Conservation (phyloP, 1,140 invertebrate genomes). For the Drosophila tani region DNA sequence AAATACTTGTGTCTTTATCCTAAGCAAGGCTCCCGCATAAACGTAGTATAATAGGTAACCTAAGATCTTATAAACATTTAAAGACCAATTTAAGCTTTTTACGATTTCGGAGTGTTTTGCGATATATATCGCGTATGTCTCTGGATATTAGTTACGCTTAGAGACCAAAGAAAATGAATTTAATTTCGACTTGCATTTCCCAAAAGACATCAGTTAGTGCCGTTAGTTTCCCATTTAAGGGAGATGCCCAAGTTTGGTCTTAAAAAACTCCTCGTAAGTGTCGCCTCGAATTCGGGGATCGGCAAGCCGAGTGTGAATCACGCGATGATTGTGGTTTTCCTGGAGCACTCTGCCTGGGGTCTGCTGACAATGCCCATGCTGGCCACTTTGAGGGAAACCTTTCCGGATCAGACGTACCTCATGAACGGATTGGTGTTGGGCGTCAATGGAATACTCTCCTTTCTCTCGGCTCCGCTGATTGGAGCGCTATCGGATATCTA, state of each 20-base stretch:
- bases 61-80: no score
- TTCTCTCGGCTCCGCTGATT: slow-evolving; percentile 97
- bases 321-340: slow-evolving; percentile 98
- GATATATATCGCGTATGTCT: background rate
- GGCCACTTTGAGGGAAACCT: slow-evolving; percentile 97
- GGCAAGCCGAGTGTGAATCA: slow-evolving; percentile 98
- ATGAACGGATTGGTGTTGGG: slow-evolving; percentile 99
- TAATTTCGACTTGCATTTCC: background rate
- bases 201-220: background rate
- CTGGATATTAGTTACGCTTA: background rate
- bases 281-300: slow-evolving; percentile 88
- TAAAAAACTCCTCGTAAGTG: background rate
- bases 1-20: no score
- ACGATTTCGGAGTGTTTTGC: background rate
- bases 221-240: background rate
- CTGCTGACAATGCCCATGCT: slow-evolving; percentile 99
- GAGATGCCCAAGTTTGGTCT: slow-evolving; percentile 9
- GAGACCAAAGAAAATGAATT: background rate
- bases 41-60: no score
- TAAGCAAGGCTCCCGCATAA: no score
- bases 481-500: slow-evolving; percentile 98
- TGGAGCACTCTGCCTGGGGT: slow-evolving; percentile 99
- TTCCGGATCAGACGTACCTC: slow-evolving; percentile 99
- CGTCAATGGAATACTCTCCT: slow-evolving; percentile 98
- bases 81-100: no score